A percentile compares a stretch with the other conserved stretches of the same genome.
Conservation (phyloP, 2,888 invertebrate species). For the Phortica magna region DNA sequence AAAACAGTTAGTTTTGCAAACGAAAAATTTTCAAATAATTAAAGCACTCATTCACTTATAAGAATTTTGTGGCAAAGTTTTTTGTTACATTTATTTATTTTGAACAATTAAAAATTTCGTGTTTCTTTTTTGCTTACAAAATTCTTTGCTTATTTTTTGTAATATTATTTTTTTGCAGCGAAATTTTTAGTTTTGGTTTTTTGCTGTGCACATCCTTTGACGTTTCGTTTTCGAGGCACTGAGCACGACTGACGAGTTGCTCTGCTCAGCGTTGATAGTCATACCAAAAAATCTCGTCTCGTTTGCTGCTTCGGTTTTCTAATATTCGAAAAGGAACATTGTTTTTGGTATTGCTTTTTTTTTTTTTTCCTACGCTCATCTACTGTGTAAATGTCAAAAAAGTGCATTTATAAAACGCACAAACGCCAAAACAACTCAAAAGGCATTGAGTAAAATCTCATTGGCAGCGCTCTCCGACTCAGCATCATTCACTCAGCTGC, state of each 20-base stretch:
- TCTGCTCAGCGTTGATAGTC: slow-evolving; percentile 65
- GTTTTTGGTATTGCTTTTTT: background rate
- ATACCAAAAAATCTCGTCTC: slow-evolving; percentile 54
- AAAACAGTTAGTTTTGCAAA: slow-evolving; percentile 47
- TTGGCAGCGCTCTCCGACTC: background rate
- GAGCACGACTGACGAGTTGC: slow-evolving; percentile 72
- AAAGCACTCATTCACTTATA: slow-evolving; percentile 5
- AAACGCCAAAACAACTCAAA: slow-evolving; percentile 8
- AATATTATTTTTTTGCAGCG: slow-evolving; percentile 19
- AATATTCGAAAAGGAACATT: slow-evolving; percentile 27
- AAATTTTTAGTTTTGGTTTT: slow-evolving; percentile 22
- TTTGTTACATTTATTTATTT: slow-evolving; percentile 35
- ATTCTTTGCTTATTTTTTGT: slow-evolving; percentile 8
- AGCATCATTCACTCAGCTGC: background rate
- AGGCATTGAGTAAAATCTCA: background rate
- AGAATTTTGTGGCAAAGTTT: background rate
- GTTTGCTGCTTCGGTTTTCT: slow-evolving; percentile 25
- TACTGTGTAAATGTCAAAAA: slow-evolving; percentile 11
- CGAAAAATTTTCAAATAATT: slow-evolving; percentile 24
- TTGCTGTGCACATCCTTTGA: slow-evolving; percentile 53
- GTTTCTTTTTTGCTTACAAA: background rate
- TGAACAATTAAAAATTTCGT: slow-evolving; percentile 27
- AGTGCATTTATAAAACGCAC: slow-evolving; percentile 21
- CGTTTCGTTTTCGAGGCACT: slow-evolving; percentile 67
- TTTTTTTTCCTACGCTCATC: slow-evolving; percentile 1